Percentiles rank a stretch among this genome's conserved stretches.
Conservation (phyloP, 2,888 invertebrate species). For the Amphimallon solstitiale region DNA sequence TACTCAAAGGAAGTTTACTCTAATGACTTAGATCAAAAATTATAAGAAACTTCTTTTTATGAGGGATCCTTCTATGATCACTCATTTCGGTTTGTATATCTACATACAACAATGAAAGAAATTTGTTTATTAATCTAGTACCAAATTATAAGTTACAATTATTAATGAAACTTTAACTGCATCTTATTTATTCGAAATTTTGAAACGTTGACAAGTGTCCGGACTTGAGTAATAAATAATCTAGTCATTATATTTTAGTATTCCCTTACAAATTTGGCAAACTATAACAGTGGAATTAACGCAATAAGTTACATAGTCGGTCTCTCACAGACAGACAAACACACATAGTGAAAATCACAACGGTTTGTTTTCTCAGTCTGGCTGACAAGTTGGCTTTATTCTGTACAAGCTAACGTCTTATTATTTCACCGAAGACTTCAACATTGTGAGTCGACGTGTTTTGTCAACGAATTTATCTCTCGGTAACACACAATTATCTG, state of each 20-base stretch:
- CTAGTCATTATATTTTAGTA: constrained; percentile 30
- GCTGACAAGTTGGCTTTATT: constrained; percentile 59
- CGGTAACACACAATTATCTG: constrained; percentile 59
- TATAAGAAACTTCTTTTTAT: too few relatives aligned
- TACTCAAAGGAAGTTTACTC: too few relatives aligned
- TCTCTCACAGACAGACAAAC: constrained; percentile 29
- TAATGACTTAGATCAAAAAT: too few relatives aligned
- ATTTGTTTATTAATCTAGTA: too few relatives aligned
- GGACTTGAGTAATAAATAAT: constrained; percentile 29
- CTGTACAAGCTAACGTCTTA: constrained; percentile 52
- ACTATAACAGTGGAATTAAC: constrained; percentile 42
- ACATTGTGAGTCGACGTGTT: constrained; percentile 55
- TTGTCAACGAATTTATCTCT: constrained; percentile 60
- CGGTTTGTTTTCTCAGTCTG: constrained; percentile 55
- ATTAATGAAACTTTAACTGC: constrained; percentile 28
- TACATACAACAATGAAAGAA: too few relatives aligned
- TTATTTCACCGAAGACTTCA: constrained; percentile 54
- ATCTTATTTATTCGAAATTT: constrained; percentile 2
- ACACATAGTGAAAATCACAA: constrained; percentile 51
- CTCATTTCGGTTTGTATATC: too few relatives aligned
- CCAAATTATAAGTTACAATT: too few relatives aligned
- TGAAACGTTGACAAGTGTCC: constrained; percentile 21
- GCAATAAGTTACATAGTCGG: constrained; percentile 43
- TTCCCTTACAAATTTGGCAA: constrained; percentile 27
- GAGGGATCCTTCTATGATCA: too few relatives aligned